Evolutionary conservation across 2,113 vertebrate genomes (phyloP).

Genomic region (Bambusicola thoracicus): DNA sequence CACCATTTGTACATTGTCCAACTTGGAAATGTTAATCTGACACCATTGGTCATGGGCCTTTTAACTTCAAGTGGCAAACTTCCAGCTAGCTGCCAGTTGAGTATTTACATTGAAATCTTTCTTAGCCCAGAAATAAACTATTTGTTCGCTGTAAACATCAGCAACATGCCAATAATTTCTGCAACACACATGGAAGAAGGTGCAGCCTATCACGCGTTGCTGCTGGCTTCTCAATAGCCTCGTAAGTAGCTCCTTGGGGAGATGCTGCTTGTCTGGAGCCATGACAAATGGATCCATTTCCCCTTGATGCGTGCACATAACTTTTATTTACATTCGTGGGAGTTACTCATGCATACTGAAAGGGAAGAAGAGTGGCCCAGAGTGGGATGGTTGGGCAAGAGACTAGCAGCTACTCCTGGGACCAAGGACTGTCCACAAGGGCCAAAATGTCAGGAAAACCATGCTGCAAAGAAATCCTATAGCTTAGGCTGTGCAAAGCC

Average conservation of each 20-base stretch:
- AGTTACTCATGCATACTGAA: neutral
- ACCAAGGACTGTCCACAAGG: neutral
- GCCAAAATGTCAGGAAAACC: neutral
- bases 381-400: neutral
- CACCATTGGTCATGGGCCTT: constrained; percentile 72
- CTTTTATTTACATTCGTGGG: constrained; percentile 9
- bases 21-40: constrained; percentile 75
- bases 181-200: neutral
- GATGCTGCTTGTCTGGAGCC: constrained; percentile 29
- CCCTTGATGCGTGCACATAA: neutral
- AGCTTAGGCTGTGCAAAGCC: neutral
- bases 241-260: constrained; percentile 41
- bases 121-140: constrained; percentile 69
- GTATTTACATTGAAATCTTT: constrained; percentile 73
- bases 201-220: neutral
- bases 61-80: constrained; percentile 71
- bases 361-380: neutral
- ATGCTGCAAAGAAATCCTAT: neutral
- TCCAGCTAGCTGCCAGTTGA: constrained; percentile 74
- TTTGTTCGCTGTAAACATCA: constrained; percentile 37
- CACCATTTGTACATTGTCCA: constrained; percentile 77
- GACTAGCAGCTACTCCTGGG: neutral
- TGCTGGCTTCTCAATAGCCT: constrained; percentile 39
- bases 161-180: constrained; percentile 17
- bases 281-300: constrained; percentile 42